Conservation (phyloP, 2,113 vertebrate species). For the Amphiprion percula region DNA sequence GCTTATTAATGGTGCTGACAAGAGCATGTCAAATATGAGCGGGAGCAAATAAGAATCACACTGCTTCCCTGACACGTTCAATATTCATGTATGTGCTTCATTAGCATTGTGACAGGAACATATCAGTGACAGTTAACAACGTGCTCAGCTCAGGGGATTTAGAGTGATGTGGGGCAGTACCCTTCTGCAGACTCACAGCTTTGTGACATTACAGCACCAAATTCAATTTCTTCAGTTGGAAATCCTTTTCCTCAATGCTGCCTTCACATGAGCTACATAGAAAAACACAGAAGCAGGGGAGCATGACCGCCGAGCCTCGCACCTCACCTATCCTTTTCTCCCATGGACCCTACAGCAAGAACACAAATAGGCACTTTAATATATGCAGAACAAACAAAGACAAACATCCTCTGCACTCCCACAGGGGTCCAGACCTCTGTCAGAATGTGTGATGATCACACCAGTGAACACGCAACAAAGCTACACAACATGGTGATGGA, state of each 20-base stretch:
- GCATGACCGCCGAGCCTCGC: slow-evolving; percentile 5
- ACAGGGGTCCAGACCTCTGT: slow-evolving; percentile 63
- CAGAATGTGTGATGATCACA: slow-evolving; percentile 66
- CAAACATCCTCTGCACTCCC: slow-evolving; percentile 59
- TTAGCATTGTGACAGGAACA: slow-evolving; percentile 63
- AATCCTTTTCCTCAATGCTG: neutral
- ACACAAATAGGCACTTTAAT: slow-evolving; percentile 68
- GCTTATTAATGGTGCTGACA: slow-evolving; percentile 72
- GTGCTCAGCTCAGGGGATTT: slow-evolving; percentile 22
- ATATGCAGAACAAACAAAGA: slow-evolving; percentile 64
- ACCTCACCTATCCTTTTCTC: slow-evolving; percentile 42
- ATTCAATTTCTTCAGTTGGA: slow-evolving; percentile 15
- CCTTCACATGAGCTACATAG: neutral
- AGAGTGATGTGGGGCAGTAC: neutral
- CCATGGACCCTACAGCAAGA: slow-evolving; percentile 58
- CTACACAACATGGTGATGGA: slow-evolving; percentile 34
- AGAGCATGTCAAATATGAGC: slow-evolving; percentile 68
- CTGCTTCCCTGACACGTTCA: slow-evolving; percentile 57
- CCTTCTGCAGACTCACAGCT: neutral
- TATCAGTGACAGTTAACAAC: slow-evolving; percentile 55
- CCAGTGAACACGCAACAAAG: slow-evolving; percentile 37
- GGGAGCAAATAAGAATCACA: slow-evolving; percentile 45
- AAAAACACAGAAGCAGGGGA: neutral
- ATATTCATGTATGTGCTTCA: slow-evolving; percentile 67
- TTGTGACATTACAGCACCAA: neutral